These are phyloP conservation scores for Anodontia alba DNA, from an alignment of 2,888 invertebrate species.

Conservation along the genomic window DNA sequence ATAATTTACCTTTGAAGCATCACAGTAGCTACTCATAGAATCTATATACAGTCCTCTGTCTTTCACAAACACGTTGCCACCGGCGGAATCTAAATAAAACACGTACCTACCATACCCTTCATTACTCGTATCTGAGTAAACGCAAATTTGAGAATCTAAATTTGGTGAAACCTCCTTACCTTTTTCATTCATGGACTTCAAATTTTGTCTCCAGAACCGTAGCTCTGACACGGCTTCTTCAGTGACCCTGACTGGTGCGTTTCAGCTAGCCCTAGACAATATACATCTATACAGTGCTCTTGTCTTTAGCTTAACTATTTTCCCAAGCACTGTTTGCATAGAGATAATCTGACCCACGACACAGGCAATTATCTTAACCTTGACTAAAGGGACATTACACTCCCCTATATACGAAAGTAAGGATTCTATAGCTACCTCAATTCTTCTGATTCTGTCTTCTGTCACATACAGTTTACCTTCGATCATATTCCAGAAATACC, in stretches of 20 bases:
- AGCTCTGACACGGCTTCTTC: not conserved
- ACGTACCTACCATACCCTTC: not conserved
- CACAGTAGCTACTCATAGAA: not conserved
- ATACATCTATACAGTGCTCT: not conserved
- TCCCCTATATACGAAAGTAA: not conserved
- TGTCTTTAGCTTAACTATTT: not conserved
- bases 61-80: not conserved
- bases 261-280: slow-evolving; percentile 1
- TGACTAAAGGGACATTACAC: not conserved
- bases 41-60: not conserved
- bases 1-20: not conserved
- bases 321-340: not conserved
- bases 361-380: not conserved
- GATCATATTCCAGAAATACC: not conserved
- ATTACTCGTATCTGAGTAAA: not conserved
- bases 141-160: not conserved
- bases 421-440: not conserved
- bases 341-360: not conserved
- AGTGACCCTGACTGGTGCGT: not conserved
- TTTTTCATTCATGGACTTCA: not conserved
- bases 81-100: not conserved
- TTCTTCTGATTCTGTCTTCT: not conserved
- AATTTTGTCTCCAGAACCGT: not conserved
- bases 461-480: not conserved
- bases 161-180: not conserved